phyloP scores from a whole-genome alignment of 2,797 vertebrate genomes.

The Acanthornis magna region DNA sequence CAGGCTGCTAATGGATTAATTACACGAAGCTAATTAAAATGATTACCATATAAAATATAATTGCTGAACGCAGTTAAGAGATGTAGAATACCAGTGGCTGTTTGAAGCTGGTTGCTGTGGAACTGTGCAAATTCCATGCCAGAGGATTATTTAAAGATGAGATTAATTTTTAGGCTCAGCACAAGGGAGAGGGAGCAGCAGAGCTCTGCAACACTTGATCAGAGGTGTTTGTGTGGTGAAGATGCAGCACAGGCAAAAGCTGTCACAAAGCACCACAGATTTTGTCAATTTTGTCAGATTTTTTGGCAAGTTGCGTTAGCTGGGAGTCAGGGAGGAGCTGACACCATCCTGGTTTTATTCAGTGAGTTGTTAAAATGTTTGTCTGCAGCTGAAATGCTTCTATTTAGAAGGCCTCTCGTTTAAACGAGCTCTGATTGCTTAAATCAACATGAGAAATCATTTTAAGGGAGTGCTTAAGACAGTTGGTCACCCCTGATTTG shows the following conservation, averaged over 20 bases:
- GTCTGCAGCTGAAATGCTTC: background rate
- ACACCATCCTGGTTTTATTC: background rate
- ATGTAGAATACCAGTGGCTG: background rate
- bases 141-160: background rate
- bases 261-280: background rate
- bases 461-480: background rate
- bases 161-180: background rate
- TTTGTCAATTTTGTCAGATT: background rate
- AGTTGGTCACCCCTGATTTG: background rate
- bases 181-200: background rate
- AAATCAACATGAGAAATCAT: background rate
- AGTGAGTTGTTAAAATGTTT: background rate
- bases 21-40: slow-evolving; percentile 35
- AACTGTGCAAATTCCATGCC: background rate
- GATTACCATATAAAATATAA: slow-evolving; percentile 15
- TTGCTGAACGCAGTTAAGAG: background rate
- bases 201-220: background rate
- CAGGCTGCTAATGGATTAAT: slow-evolving; percentile 47
- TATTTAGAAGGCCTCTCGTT: background rate
- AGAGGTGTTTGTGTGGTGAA: background rate
- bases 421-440: background rate
- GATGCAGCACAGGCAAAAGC: background rate
- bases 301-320: background rate
- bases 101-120: slow-evolving; percentile 2
- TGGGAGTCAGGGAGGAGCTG: background rate